Evolutionary conservation across 1,140 invertebrate genomes (phyloP), one percentile per base, ranked within the genome.

Genomic region (Archivesica marissinica): DNA sequence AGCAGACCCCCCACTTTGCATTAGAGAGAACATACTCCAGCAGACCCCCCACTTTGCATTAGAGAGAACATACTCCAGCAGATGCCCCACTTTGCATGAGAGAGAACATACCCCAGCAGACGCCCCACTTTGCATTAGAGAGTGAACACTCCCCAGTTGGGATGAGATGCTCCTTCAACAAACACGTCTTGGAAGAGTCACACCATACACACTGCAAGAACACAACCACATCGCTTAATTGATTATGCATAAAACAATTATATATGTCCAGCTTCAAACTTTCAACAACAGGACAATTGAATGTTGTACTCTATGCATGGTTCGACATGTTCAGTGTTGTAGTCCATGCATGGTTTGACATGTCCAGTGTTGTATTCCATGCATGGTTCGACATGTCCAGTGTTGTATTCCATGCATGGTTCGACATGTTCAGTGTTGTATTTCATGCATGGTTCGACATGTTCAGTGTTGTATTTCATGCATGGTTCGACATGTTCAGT

Each of bases 91-190:
- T n/a, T n/a, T n/a, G n/a, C n/a, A n/a, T n/a, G n/a, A n/a, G n/a
- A n/a, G n/a, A 52, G 15, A 15, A 76, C 88, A 88, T 81, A 92
- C 91, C 56, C 90, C 90, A 92, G 59, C 91, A 92, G 0, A 89
- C 88, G 20, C 87, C 89, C 90, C 90, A 92, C 79, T 89, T 86
- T 1, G 91, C 91, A 54, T 92, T 54, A 59, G 81, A 64, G 20
- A 92, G 79, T 23, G 79, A 44, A 85, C 88, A 80, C 39, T 59
- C 25, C 86, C 89, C 81, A 89, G 91, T 81, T 17, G 79, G 79
- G 1, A 81, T 81, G 33, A 70, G 44, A 72, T 81, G 64, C 28
- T 81, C 50, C 35, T 81, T 81, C 11, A 80, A 72, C 79, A 85
- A 68, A 68, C 91, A 92, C 30, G 41, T 79, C n/a, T 72, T 87